Conservation (phyloP, 2,797 vertebrate genomes). For the Scarus forsteni region DNA sequence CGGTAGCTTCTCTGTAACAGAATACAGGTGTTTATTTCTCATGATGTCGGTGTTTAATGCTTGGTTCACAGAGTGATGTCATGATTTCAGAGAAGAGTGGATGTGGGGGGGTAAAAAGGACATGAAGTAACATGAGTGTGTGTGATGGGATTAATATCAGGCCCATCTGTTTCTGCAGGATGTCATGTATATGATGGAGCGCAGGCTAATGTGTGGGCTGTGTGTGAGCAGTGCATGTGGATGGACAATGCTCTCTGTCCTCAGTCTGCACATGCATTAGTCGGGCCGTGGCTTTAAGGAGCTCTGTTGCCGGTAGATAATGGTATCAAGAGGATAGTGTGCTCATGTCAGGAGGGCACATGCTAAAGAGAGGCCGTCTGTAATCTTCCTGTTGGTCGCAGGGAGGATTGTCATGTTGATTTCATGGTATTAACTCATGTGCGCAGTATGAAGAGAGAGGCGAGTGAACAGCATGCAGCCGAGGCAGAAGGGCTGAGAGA, state of each 20-base stretch:
- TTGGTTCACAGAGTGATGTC: conserved; percentile 27
- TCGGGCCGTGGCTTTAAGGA: background rate
- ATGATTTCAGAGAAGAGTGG: conserved; percentile 25
- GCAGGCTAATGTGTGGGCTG: conserved; percentile 6
- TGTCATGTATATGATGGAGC: conserved; percentile 27
- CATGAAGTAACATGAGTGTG: conserved; percentile 26
- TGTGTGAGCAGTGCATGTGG: background rate
- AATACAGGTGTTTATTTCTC: too few species aligned
- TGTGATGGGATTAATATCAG: conserved; percentile 48
- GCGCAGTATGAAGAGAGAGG: background rate
- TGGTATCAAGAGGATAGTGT: conserved; percentile 40
- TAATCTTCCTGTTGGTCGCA: conserved; percentile 34
- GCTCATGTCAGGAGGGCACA: conserved; percentile 38
- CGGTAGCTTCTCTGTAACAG: too few species aligned
- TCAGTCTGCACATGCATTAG: background rate
- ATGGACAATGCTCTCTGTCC: conserved; percentile 1
- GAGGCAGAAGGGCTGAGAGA: background rate
- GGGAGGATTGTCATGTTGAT: conserved; percentile 28
- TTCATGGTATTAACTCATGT: conserved; percentile 39
- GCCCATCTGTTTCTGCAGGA: conserved; percentile 45
- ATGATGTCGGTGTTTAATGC: too few species aligned
- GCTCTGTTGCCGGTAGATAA: conserved; percentile 11
- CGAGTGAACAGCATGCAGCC: background rate
- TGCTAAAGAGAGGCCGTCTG: conserved; percentile 34
- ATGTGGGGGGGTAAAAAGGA: conserved; percentile 40